phyloP scores from a whole-genome alignment of 2,113 vertebrate species.

The Oreocharis arfaki region DNA sequence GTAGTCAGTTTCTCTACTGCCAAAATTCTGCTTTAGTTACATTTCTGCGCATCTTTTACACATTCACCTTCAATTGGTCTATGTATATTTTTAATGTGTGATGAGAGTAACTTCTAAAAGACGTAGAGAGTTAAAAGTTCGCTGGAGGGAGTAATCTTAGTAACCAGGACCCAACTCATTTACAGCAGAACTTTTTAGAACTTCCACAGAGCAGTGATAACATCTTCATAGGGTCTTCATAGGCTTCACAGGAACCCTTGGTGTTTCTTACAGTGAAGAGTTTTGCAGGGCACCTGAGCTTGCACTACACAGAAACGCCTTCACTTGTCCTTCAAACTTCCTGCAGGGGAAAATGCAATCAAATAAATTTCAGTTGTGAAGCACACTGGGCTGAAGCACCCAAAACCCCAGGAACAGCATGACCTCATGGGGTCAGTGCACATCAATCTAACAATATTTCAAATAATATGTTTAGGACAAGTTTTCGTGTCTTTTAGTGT shows the following conservation, averaged over 20 bases:
- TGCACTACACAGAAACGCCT: background rate
- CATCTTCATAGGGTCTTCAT: fast-evolving
- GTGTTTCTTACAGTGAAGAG: background rate
- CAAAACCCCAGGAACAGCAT: background rate
- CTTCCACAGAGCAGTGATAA: background rate
- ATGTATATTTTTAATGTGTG: background rate
- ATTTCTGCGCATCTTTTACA: background rate
- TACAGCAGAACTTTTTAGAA: background rate
- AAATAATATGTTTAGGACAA: background rate
- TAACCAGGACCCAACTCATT: background rate
- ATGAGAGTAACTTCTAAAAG: background rate
- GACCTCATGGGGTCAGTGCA: fast-evolving
- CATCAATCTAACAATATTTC: background rate
- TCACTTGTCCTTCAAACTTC: background rate
- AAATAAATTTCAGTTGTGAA: background rate
- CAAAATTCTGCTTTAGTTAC: background rate
- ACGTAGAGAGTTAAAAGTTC: background rate
- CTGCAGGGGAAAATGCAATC: background rate
- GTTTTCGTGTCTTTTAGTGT: background rate
- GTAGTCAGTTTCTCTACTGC: background rate
- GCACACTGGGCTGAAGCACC: background rate
- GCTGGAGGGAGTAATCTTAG: background rate
- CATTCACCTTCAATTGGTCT: background rate
- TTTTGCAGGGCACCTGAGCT: background rate
- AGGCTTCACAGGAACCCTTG: background rate